These are phyloP conservation scores for Paedocypris sp. DNA, from an alignment of 2,113 vertebrate genomes.

Conservation along the genomic window DNA sequence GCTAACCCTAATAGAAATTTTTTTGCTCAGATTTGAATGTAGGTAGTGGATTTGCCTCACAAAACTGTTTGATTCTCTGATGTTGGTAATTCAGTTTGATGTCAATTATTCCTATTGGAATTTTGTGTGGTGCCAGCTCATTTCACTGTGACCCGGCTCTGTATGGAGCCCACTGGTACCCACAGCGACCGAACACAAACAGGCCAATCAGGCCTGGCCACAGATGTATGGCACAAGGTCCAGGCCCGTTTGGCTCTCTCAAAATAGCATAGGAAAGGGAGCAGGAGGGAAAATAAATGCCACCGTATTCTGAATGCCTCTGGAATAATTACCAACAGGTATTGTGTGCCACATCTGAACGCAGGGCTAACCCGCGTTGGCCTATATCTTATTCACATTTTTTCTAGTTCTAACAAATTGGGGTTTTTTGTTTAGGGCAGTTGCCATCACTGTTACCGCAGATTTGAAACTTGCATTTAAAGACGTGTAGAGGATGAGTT, in stretches of 20 bases:
- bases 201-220: constrained; percentile 17
- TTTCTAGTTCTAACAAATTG: too few relatives aligned
- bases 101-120: constrained; percentile 13
- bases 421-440: too few relatives aligned
- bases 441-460: neutral
- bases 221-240: neutral
- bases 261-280: constrained; percentile 25
- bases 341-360: neutral
- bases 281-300: neutral
- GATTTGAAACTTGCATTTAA: neutral
- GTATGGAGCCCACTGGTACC: constrained; percentile 5
- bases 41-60: neutral
- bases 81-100: constrained; percentile 8
- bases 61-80: constrained; percentile 1
- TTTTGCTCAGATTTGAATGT: too few relatives aligned
- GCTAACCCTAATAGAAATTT: too few relatives aligned
- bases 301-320: constrained; percentile 17
- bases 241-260: constrained; percentile 21
- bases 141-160: constrained; percentile 13
- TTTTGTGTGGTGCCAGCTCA: constrained; percentile 13
- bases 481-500: too few relatives aligned
- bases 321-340: neutral
- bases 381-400: neutral
- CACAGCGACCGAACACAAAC: neutral
- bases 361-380: neutral